Conservation (phyloP, 1,140 invertebrate genomes). For the Drosophila tsacasi region DNA sequence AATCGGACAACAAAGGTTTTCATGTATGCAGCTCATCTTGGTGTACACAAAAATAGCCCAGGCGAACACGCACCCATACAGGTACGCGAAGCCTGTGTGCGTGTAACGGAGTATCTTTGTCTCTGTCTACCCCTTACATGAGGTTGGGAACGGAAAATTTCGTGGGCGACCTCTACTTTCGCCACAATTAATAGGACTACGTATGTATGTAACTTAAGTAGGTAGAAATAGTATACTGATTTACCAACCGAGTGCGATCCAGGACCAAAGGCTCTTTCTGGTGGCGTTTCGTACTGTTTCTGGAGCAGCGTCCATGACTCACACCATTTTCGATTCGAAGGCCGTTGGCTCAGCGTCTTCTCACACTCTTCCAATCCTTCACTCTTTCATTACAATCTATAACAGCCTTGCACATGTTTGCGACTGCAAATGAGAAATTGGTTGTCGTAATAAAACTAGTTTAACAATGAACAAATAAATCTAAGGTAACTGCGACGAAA, state of each 20-base stretch:
- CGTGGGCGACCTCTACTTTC: slow-evolving; percentile 6
- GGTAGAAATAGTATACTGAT: slow-evolving; percentile 54
- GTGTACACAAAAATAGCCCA: slow-evolving; percentile 63
- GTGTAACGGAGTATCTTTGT: slow-evolving; percentile 22
- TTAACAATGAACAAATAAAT: slow-evolving; percentile 66
- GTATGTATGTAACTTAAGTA: slow-evolving; percentile 29
- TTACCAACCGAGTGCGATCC: slow-evolving; percentile 80
- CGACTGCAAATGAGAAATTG: slow-evolving; percentile 85
- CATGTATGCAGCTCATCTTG: slow-evolving; percentile 36
- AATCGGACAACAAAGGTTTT: slow-evolving; percentile 46
- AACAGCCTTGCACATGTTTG: slow-evolving; percentile 71
- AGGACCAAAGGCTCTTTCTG: slow-evolving; percentile 62
- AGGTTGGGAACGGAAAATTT: slow-evolving; percentile 1
- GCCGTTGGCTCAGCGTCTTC: slow-evolving; percentile 63
- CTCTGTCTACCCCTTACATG: slow-evolving; percentile 28
- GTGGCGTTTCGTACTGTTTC: slow-evolving; percentile 56
- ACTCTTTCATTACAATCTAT: slow-evolving; percentile 71
- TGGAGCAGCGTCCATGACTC: slow-evolving; percentile 64
- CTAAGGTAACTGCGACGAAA: slow-evolving; percentile 35
- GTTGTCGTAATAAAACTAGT: slow-evolving; percentile 83
- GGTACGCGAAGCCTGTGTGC: slow-evolving; percentile 12
- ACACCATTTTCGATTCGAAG: slow-evolving; percentile 60
- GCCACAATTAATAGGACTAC: not conserved
- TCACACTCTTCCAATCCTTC: slow-evolving; percentile 72
- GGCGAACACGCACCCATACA: slow-evolving; percentile 20